Evolutionary conservation across 2,888 invertebrate species (phyloP).

Genomic region (Epinotia demarniana): DNA sequence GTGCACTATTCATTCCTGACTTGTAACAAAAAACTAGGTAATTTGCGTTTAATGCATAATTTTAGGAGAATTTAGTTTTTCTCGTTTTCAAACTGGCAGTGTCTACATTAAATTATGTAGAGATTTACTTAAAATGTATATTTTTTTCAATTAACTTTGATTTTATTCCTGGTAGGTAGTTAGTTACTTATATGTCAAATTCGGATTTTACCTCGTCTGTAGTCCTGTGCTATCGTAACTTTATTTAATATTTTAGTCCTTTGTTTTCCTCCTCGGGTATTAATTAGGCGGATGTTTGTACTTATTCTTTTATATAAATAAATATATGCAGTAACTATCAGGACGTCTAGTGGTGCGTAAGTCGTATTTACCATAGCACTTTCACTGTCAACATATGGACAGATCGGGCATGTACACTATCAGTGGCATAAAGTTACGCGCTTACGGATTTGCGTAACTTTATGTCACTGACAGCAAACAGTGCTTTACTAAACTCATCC

Average conservation of each 20-base stretch:
- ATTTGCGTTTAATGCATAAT: background rate
- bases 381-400: background rate
- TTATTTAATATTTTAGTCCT: background rate
- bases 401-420: background rate
- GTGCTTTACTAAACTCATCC: background rate
- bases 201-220: too few relatives aligned
- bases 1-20: background rate
- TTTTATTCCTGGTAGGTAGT: too few relatives aligned
- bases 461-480: too few relatives aligned
- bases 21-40: background rate
- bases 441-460: too few relatives aligned
- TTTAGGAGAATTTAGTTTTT: background rate
- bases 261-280: too few relatives aligned
- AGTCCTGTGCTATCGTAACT: background rate
- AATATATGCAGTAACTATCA: too few relatives aligned
- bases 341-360: background rate
- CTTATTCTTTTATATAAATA: too few relatives aligned
- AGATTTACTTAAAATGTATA: background rate
- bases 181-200: too few relatives aligned
- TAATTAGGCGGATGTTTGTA: too few relatives aligned
- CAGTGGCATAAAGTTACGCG: background rate
- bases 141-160: too few relatives aligned
- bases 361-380: background rate
- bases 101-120: background rate
- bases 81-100: background rate